A percentile compares a stretch with the other conserved stretches of the same genome.
These are phyloP conservation scores for Drosophila elegans DNA, from an alignment of 1,140 invertebrate species.

Conservation along the genomic window DNA sequence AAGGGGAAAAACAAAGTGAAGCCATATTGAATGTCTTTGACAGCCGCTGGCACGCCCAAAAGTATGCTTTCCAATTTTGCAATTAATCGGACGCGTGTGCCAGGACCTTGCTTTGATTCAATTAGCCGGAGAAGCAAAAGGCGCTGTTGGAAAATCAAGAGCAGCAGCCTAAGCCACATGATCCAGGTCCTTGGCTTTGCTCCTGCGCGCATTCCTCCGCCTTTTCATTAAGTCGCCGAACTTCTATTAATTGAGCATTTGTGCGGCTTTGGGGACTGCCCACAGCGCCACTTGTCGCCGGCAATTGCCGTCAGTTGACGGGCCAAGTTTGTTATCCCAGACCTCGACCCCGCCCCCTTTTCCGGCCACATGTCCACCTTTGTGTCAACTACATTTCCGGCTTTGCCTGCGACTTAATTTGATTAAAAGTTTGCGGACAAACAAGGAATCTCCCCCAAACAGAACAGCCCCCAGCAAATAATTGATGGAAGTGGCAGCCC, in stretches of 20 bases:
- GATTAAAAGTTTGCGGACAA: slow-evolving; percentile 75
- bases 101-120: slow-evolving; percentile 73
- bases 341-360: background rate
- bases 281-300: slow-evolving; percentile 70
- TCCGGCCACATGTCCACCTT: slow-evolving; percentile 67
- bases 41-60: slow-evolving; percentile 59
- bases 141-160: slow-evolving; percentile 16
- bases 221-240: slow-evolving; percentile 71
- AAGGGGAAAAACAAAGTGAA: slow-evolving; percentile 9
- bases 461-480: slow-evolving; percentile 5
- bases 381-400: slow-evolving; percentile 70
- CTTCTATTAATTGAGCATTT: slow-evolving; percentile 83
- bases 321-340: slow-evolving; percentile 50
- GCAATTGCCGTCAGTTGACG: slow-evolving; percentile 64
- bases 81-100: slow-evolving; percentile 67
- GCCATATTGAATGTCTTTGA: slow-evolving; percentile 71
- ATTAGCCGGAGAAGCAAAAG: slow-evolving; percentile 55
- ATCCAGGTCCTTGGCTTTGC: slow-evolving; percentile 54
- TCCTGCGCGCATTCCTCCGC: slow-evolving; percentile 20
- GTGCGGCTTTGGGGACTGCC: slow-evolving; percentile 65
- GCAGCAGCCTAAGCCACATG: slow-evolving; percentile 56
- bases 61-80: slow-evolving; percentile 76
- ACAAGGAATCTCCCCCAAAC: slow-evolving; percentile 32
- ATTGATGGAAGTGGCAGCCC: slow-evolving; percentile 53
- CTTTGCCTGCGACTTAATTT: slow-evolving; percentile 77